These are phyloP conservation scores for Drosophila kanapiae DNA, from an alignment of 1,140 invertebrate genomes.

Conservation along the genomic window DNA sequence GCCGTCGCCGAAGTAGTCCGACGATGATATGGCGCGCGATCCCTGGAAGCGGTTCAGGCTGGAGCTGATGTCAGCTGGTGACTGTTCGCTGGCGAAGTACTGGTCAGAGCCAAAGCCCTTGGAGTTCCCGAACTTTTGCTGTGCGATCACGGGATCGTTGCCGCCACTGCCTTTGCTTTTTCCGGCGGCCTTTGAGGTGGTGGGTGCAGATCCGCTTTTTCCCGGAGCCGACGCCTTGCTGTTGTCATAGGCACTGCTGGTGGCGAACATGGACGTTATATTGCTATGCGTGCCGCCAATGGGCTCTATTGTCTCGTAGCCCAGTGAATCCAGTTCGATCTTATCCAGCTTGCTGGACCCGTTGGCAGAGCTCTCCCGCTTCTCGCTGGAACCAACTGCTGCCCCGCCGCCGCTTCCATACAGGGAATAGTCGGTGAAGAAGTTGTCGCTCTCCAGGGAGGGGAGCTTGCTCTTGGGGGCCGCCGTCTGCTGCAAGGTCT, in stretches of 20 bases:
- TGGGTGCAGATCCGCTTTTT: constrained; percentile 5
- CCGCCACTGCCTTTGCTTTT: constrained; percentile 50
- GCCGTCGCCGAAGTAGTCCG: constrained; percentile 95
- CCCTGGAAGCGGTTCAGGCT: constrained; percentile 91
- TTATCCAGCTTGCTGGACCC: constrained; percentile 71
- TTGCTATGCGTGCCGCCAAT: constrained; percentile 76
- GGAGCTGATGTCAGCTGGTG: constrained; percentile 63
- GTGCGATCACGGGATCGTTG: constrained; percentile 88
- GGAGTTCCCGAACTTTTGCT: constrained; percentile 97
- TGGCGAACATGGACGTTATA: constrained; percentile 80
- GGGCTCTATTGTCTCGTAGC: constrained; percentile 83
- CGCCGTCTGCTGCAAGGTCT: constrained; percentile 92
- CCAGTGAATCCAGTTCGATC: constrained; percentile 76
- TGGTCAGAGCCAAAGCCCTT: constrained; percentile 99
- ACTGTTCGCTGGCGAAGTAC: constrained; percentile 92
- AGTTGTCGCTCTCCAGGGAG: constrained; percentile 64
- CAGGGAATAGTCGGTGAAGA: constrained; percentile 85
- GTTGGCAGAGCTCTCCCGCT: constrained; percentile 42
- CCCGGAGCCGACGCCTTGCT: constrained; percentile 40
- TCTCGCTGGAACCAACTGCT: constrained; percentile 40
- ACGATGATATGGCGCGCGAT: constrained; percentile 96
- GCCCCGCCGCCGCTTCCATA: constrained; percentile 50
- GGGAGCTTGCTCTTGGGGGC: constrained; percentile 78
- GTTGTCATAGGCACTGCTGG: constrained; percentile 54
- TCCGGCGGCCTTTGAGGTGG: not conserved